A percentile compares a stretch with the other conserved stretches of the same genome.
Evolutionary conservation across 2,797 vertebrate species (phyloP).

Genomic region (Cygnus olor): DNA sequence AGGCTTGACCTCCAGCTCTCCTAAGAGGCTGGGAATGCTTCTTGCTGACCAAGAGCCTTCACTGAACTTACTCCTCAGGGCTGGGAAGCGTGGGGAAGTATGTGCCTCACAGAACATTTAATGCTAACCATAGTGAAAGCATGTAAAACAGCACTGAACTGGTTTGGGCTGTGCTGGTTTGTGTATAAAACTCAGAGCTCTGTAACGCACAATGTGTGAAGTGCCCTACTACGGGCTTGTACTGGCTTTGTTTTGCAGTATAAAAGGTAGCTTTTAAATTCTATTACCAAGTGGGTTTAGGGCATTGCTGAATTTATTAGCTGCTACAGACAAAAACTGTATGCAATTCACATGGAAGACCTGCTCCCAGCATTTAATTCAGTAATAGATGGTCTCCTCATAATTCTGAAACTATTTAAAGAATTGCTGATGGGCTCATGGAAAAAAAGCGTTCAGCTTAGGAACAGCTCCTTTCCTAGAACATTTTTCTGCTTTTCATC

Average conservation of each 20-base stretch:
- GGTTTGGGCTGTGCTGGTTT: neutral
- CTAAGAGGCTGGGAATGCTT: neutral
- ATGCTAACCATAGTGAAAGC: neutral
- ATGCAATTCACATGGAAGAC: constrained; percentile 1
- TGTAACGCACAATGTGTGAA: accelerated
- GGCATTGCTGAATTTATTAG: constrained; percentile 30
- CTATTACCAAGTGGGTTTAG: constrained; percentile 17
- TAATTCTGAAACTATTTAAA: constrained; percentile 19
- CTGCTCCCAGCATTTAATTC: constrained; percentile 35
- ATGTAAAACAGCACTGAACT: neutral
- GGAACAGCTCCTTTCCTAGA: neutral
- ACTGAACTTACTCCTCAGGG: neutral
- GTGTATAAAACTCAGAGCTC: neutral
- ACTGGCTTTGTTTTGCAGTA: neutral
- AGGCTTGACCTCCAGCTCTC: neutral
- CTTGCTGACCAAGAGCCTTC: neutral
- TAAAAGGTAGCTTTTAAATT: constrained; percentile 8
- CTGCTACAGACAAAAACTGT: constrained; percentile 11
- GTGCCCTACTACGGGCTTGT: neutral
- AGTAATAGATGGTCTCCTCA: neutral
- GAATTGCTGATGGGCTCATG: constrained; percentile 9
- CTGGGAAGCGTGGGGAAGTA: neutral
- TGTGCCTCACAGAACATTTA: neutral
- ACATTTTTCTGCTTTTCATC: constrained; percentile 25
- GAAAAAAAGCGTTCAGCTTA: constrained; percentile 20